Evolutionary conservation across 2,797 vertebrate species (phyloP).

Genomic region (Cossypha caffra): DNA sequence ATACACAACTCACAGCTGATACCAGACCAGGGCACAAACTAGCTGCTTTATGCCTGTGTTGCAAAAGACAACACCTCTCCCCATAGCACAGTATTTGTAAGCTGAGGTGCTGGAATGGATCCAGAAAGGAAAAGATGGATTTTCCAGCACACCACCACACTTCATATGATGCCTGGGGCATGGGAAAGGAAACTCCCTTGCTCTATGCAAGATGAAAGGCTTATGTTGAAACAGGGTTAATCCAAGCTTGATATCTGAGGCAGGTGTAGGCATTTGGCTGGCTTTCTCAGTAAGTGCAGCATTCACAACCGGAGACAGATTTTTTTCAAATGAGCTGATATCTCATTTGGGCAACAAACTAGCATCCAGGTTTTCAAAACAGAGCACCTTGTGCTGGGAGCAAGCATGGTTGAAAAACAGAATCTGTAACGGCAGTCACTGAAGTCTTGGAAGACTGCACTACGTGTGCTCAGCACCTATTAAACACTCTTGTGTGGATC

Average conservation of each 20-base stretch:
- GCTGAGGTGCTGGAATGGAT: neutral
- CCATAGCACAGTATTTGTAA: neutral
- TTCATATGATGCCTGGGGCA: neutral
- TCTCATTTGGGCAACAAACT: neutral
- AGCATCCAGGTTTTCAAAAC: neutral
- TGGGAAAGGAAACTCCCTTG: neutral
- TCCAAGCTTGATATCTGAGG: neutral
- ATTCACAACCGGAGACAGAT: neutral
- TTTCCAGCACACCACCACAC: neutral
- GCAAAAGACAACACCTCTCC: neutral
- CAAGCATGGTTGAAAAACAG: neutral
- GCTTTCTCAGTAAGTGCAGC: neutral
- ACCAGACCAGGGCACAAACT: neutral
- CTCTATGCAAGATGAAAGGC: neutral
- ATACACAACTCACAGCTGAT: neutral
- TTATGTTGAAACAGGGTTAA: neutral
- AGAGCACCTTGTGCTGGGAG: neutral
- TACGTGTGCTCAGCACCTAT: accelerated
- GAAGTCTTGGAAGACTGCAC: neutral
- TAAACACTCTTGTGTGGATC: neutral
- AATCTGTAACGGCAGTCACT: neutral
- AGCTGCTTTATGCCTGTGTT: neutral
- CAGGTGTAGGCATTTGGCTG: neutral
- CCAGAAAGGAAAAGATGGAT: neutral
- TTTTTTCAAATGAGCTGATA: neutral